Conservation (phyloP, 2,113 vertebrate species). For the Pionites leucogaster region DNA sequence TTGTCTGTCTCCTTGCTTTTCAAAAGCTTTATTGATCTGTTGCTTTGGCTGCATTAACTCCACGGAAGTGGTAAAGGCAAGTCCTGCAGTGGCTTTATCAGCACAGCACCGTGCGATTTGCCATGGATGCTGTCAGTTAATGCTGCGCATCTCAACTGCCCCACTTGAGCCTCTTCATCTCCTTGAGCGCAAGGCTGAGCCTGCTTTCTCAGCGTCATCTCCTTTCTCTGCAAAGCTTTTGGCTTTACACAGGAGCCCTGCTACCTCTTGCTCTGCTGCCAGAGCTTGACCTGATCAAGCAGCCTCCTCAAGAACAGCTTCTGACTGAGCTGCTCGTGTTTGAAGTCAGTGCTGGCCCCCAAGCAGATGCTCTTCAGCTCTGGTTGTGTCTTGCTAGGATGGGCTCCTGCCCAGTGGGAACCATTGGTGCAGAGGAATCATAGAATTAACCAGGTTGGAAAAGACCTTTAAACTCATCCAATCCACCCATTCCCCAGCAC, state of each 20-base stretch:
- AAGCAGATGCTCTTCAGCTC: background rate
- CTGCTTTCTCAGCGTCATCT: background rate
- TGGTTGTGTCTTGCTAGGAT: background rate
- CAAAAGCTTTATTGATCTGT: background rate
- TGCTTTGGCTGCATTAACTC: background rate
- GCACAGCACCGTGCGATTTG: fast-evolving
- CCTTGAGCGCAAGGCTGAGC: background rate
- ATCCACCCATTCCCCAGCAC: background rate
- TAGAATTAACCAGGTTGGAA: background rate
- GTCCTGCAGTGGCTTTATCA: background rate
- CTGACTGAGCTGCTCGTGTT: background rate
- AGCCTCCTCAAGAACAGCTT: background rate
- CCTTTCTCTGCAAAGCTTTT: background rate
- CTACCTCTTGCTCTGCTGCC: background rate
- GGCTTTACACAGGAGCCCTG: background rate
- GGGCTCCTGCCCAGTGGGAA: background rate
- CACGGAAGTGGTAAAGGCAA: background rate
- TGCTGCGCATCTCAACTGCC: background rate
- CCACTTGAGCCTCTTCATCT: background rate
- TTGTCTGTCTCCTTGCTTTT: background rate
- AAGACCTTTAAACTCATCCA: background rate
- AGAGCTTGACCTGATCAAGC: background rate
- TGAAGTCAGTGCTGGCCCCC: background rate
- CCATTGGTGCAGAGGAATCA: background rate
- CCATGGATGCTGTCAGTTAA: background rate